phyloP scores from a whole-genome alignment of 1,140 invertebrate species.

The Hetaerina americana region DNA sequence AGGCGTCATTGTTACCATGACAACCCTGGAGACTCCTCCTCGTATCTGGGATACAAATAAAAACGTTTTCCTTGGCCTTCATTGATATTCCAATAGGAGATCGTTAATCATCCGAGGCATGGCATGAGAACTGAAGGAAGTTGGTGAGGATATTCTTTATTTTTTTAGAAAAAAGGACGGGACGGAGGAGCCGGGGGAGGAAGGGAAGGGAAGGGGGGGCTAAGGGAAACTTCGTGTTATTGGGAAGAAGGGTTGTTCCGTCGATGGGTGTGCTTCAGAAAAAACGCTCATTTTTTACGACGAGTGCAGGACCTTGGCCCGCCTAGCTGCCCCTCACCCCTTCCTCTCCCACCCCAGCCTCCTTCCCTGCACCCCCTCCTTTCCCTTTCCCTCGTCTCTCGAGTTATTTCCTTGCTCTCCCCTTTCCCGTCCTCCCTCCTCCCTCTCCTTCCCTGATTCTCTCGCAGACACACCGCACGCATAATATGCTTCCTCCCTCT shows the following conservation, averaged over 20 bases:
- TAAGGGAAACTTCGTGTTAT: background rate
- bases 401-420: background rate
- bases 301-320: background rate
- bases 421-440: too few relatives aligned
- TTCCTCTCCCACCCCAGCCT: background rate
- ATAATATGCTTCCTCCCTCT: too few relatives aligned
- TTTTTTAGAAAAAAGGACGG: too few relatives aligned
- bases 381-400: background rate
- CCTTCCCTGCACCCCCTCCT: background rate
- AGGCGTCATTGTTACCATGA: background rate
- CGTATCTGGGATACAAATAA: background rate
- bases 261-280: background rate
- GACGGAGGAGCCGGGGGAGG: too few relatives aligned
- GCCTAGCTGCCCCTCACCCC: background rate
- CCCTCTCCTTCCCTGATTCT: too few relatives aligned
- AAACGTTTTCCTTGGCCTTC: background rate
- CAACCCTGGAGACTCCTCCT: background rate
- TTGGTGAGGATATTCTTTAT: background rate
- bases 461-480: too few relatives aligned
- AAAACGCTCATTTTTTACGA: background rate
- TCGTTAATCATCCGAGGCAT: background rate
- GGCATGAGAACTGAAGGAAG: background rate
- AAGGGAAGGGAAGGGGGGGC: background rate
- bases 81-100: background rate
- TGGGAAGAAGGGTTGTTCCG: background rate